Percentiles rank a stretch among this genome's conserved stretches.
phyloP scores from a whole-genome alignment of 2,888 invertebrate species.

The Ectemnius cavifrons region DNA sequence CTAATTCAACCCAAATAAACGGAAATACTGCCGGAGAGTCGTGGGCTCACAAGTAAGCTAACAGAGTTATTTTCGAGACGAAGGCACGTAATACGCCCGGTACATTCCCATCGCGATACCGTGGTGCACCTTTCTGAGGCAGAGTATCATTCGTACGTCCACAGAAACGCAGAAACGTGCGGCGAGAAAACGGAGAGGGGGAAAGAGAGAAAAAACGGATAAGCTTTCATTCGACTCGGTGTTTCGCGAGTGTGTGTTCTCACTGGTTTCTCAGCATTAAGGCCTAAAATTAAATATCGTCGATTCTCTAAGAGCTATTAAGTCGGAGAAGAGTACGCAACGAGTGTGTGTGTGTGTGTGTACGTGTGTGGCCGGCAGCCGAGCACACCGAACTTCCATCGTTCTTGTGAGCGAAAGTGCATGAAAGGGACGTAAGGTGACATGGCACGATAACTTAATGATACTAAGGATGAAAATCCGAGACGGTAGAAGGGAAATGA shows the following conservation, averaged over 20 bases:
- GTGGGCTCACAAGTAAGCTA: too few species aligned
- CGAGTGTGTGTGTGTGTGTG: too few species aligned
- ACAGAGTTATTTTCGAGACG: too few species aligned
- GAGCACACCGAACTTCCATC: too few species aligned
- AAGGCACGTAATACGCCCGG: slow-evolving; percentile 39
- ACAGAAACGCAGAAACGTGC: slow-evolving; percentile 39
- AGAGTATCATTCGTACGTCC: slow-evolving; percentile 26
- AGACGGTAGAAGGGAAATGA: slow-evolving; percentile 15
- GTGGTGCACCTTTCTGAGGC: slow-evolving; percentile 40
- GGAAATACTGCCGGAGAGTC: neutral
- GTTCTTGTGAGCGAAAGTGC: slow-evolving; percentile 36
- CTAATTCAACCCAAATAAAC: neutral
- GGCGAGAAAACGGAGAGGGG: neutral
- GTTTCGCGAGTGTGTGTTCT: too few species aligned
- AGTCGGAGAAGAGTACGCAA: too few species aligned
- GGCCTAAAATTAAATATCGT: too few species aligned
- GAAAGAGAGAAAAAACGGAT: too few species aligned
- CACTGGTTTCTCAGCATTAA: too few species aligned
- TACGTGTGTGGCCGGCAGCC: too few species aligned
- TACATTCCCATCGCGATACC: slow-evolving; percentile 60
- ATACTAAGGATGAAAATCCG: slow-evolving; percentile 26
- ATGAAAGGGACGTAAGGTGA: slow-evolving; percentile 43
- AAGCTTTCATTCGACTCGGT: too few species aligned
- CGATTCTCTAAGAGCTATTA: too few species aligned
- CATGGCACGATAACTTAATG: slow-evolving; percentile 60